Evolutionary conservation across 2,888 invertebrate species (phyloP).

Genomic region (Pseudococcus jackbeardsleyi): DNA sequence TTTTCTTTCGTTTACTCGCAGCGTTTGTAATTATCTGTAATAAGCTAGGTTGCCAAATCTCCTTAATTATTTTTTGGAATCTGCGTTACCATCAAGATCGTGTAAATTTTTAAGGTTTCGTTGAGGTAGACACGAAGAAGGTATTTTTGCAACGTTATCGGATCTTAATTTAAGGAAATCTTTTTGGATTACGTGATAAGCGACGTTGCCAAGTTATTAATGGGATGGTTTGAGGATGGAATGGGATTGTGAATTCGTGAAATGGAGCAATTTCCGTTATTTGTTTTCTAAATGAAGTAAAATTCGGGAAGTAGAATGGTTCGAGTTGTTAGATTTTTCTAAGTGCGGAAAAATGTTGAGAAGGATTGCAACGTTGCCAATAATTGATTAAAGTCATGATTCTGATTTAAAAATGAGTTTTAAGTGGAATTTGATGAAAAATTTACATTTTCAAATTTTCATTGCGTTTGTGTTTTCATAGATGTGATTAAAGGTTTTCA

Average conservation of each 20-base stretch:
- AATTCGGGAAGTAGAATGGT: background rate
- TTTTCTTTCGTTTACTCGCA: background rate
- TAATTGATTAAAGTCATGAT: too few relatives aligned
- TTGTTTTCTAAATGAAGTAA: background rate
- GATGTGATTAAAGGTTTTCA: too few relatives aligned
- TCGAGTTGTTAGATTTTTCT: background rate
- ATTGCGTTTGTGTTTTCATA: too few relatives aligned
- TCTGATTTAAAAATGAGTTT: too few relatives aligned
- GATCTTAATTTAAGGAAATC: background rate
- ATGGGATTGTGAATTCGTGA: background rate
- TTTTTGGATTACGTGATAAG: background rate
- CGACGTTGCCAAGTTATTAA: background rate
- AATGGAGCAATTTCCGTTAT: background rate
- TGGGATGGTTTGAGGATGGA: background rate
- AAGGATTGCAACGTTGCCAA: too few relatives aligned
- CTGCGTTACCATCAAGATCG: background rate
- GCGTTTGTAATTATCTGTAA: background rate
- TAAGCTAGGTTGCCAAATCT: constrained; percentile 25
- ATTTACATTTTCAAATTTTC: too few relatives aligned
- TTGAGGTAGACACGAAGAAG: background rate
- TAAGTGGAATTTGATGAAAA: too few relatives aligned
- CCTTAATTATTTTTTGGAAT: background rate
- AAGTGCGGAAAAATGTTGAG: background rate
- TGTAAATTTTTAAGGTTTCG: background rate
- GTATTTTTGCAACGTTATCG: background rate